Evolutionary conservation across 2,113 vertebrate species (phyloP), one percentile per base, ranked within the genome.

Genomic region (Anarhynchus alexandrinus): DNA sequence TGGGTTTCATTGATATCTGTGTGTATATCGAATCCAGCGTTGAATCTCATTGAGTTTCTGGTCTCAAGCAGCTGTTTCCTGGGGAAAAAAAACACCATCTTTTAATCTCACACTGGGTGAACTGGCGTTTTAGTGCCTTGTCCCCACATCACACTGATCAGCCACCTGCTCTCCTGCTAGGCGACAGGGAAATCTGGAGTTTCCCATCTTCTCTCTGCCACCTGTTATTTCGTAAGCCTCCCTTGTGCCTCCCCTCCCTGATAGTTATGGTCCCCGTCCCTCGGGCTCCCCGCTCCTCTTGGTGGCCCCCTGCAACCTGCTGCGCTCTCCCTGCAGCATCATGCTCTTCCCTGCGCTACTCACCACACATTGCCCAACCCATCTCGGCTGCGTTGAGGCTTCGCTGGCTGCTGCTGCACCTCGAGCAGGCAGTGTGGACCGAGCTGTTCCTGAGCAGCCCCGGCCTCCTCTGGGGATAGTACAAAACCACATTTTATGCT

Each of bases 331-430:
- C 22, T 11, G 34, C 0, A 1, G 67, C 65, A 42, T 27, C 2
- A 2, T 42, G 62, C 34, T 51, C 0, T 0, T n/a, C 36, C 32
- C 43, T 19, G 19, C 1, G 3, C 64, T 36, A 3, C 51, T 40
- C 5, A 1, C 15, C 4, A 1, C 10, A 1, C 0, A 0, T 42
- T 2, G 0, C 38, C n/a, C 13, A 1, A 4, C 26, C 42, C 3
- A 0, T 27, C 52, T 38, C 0, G 0, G 32, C 64, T 64, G 13
- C 40, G 12, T 3, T 0, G 1, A 29, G 36, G 21, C 25, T 70
- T 38, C 18, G 1, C 21, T 0, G 0, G 20, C 21, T 1, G 0
- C 70, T 64, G n/a, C 45, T 42, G 26, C 27, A 4, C 23, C 57
- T 61, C 5, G 7, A 65, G 22, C 20, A 49, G 73, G 13, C 34